phyloP scores from a whole-genome alignment of 2,888 invertebrate species.

The Bellardia pandia region DNA sequence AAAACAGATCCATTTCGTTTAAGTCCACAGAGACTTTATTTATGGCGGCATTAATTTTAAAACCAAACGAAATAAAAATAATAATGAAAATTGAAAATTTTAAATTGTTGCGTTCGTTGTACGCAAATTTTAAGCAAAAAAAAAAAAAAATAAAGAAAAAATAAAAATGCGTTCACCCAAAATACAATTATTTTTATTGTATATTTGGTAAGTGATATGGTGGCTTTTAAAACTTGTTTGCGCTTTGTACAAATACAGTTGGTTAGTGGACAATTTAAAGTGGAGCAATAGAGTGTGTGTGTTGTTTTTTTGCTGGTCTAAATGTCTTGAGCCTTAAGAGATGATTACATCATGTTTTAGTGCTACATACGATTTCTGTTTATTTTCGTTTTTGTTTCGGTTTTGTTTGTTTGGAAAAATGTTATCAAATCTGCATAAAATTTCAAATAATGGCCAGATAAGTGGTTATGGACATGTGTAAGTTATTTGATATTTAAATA shows the following conservation, averaged over 20 bases:
- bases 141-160: background rate
- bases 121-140: conserved; percentile 64
- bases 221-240: conserved; percentile 53
- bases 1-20: conserved; percentile 24
- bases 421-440: conserved; percentile 30
- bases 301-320: conserved; percentile 1
- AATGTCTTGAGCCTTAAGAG: conserved; percentile 60
- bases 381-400: background rate
- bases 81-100: conserved; percentile 18
- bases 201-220: background rate
- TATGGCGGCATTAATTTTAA: conserved; percentile 47
- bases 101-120: conserved; percentile 65
- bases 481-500: conserved; percentile 35
- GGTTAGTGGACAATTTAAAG: conserved; percentile 50
- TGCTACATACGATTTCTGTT: conserved; percentile 23
- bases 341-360: conserved; percentile 65
- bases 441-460: conserved; percentile 28
- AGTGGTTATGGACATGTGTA: conserved; percentile 39
- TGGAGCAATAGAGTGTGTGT: conserved; percentile 55
- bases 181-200: conserved; percentile 21
- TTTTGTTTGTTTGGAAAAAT: conserved; percentile 26
- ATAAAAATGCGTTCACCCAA: conserved; percentile 65
- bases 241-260: conserved; percentile 17
- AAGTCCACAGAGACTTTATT: conserved; percentile 65
- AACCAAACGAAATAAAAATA: conserved; percentile 22